Evolutionary conservation across 2,797 vertebrate species (phyloP), one percentile per base, ranked within the genome.

Genomic region (Sitta carolinensis): DNA sequence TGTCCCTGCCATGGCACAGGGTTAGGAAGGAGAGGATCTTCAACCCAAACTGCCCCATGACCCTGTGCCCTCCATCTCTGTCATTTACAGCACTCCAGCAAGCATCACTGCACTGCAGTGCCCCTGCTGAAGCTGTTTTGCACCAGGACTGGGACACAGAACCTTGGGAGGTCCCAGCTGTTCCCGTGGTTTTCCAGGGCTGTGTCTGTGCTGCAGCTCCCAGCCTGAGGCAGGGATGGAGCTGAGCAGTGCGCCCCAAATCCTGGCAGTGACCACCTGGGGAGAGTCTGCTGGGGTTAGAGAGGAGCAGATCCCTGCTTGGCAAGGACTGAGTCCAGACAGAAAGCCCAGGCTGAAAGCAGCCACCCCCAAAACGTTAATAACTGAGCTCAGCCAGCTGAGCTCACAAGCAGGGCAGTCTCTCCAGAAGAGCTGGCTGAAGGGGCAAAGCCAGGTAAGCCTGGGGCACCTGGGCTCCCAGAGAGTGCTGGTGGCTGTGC

Each of bases 331-430:
- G 29, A 36, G 59, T 36, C 59, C 72, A 88, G 64, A 23, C 32
- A 89, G 58, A 38, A 70, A 74, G 89, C 69, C 67, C 48, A 80
- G 68, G 23, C 27, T 69, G 69, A 70, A 54, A 91, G n/a, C 69
- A 90, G 45, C 77, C 63, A 5, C 51, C 55, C 66, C 32, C 43
- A 66, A 68, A 84, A 45, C 45, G 43, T 48, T 73, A 58, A 78
- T 76, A 84, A 27, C 21, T 55, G 62, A 68, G 69, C 92, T 59
- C 76, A 68, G 7, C 85, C 83, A 72, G 78, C 91, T 88, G 76
- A 32, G 32, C 51, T 62, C 58, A 14, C 40, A 72, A 68, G 20
- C 51, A 74, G 78, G 69, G 5, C 18, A 74, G 45, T 45, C 45
- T 64, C 6, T n/a, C 45, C 64, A 85, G 61, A 54, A 54, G 34